Evolutionary conservation across 2,797 vertebrate genomes (phyloP), one percentile per base, ranked within the genome.

Genomic region (Chelon labrosus): DNA sequence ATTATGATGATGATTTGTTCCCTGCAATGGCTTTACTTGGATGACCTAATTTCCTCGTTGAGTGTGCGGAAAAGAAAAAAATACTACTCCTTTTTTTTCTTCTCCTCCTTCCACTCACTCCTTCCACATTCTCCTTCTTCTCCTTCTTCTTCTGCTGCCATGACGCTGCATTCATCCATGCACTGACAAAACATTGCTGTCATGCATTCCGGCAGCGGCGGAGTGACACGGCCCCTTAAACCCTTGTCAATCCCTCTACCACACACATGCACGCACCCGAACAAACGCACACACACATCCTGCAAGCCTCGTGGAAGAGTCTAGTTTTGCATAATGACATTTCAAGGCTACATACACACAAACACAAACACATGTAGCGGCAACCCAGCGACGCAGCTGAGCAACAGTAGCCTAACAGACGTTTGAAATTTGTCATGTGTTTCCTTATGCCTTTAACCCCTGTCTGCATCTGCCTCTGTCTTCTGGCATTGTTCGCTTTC

Each of bases 1-100:
- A 92, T 94, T 93, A 94, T 91, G 87, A 89, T 88, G 87, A 89
- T 83, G 88, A 92, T 94, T 93, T 91, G 89, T 90, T 93, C 88
- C 42, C 75, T 72, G 77, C 84, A 88, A 90, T 88, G 85, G 86
- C 88, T 89, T 90, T 88, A 86, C 87, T 85, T 85, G 81, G 77
- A 88, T 94, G 93, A 94, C 93, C 92, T 93, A 92, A 94, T 94
- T 94, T 94, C 77, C 88, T 87, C 56, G 65, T 57, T 71, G 79
- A 89, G 81, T 83, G 84, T 79, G 65, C 65, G 71, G 78, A 75
- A 59, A 66, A 71, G 46, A 59, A 49, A 72, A 80, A 64, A 77
- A 68, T 14, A 65, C 54, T 57, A 61, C 5, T 41, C 22, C 41
- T 73, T 82, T 79, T 70, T 72, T 73, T 3, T 31, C 62, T 69